phyloP scores from a whole-genome alignment of 2,888 invertebrate species.

The Pachycephus smyrnensis region DNA sequence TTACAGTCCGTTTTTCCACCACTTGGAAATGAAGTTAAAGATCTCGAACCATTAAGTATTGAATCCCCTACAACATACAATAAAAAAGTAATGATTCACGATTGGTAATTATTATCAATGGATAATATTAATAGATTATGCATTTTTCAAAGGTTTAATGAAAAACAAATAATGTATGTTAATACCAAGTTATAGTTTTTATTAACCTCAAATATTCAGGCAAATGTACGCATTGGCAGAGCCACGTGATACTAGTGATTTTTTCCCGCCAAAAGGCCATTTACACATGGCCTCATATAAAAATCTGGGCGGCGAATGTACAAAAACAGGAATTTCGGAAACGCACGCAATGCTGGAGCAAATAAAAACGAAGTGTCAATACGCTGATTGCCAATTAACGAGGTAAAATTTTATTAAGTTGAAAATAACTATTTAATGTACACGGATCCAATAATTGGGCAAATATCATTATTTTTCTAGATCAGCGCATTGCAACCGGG shows the following conservation, averaged over 20 bases:
- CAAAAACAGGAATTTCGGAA: constrained; percentile 39
- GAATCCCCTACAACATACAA: constrained; percentile 37
- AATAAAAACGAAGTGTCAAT: constrained; percentile 33
- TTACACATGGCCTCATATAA: constrained; percentile 41
- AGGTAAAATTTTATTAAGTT: neutral
- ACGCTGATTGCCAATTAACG: neutral
- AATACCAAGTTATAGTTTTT: constrained; percentile 7
- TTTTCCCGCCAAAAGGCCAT: constrained; percentile 40
- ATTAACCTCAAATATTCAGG: constrained; percentile 30
- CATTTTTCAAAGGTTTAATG: neutral
- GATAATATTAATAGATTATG: constrained; percentile 3
- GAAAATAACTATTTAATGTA: neutral
- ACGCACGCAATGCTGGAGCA: constrained; percentile 43
- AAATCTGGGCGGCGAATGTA: constrained; percentile 35
- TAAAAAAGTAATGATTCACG: constrained; percentile 48
- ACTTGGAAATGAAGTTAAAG: constrained; percentile 28
- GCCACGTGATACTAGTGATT: constrained; percentile 39
- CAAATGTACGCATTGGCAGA: constrained; percentile 38
- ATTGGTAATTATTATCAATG: constrained; percentile 38
- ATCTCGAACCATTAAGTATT: constrained; percentile 28
- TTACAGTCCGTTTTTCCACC: constrained; percentile 40
- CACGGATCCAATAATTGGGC: neutral
- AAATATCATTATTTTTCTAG: neutral
- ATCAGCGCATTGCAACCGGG: neutral
- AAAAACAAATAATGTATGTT: constrained; percentile 3